Evolutionary conservation across 2,113 vertebrate genomes (phyloP).

Genomic region (Neopipo cinnamomea): DNA sequence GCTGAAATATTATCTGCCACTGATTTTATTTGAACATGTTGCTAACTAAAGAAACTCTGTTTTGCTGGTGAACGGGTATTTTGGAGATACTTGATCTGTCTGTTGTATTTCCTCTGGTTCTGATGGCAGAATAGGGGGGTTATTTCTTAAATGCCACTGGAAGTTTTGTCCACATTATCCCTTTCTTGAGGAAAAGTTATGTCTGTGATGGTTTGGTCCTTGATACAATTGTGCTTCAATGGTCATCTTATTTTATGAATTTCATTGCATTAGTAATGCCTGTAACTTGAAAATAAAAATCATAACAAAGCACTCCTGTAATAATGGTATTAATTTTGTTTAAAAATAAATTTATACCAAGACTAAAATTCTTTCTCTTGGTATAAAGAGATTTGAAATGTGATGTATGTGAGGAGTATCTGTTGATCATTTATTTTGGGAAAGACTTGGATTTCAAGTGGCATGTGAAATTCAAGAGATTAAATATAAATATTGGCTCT

Average conservation of each 20-base stretch:
- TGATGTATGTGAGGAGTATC: background rate
- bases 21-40: background rate
- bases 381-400: background rate
- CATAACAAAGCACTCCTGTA: background rate
- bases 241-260: background rate
- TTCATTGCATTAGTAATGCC: background rate
- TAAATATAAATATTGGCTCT: background rate
- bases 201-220: background rate
- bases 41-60: background rate
- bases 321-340: background rate
- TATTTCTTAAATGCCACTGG: background rate
- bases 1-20: background rate
- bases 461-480: background rate
- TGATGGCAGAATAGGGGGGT: background rate
- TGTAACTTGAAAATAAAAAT: slow-evolving; percentile 23
- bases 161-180: background rate
- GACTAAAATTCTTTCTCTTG: background rate
- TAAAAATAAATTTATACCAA: background rate
- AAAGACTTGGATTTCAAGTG: background rate
- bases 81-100: background rate
- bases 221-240: background rate
- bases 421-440: background rate
- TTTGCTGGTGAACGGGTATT: background rate
- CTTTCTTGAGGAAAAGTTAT: background rate
- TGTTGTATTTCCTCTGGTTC: background rate